Evolutionary conservation across 2,113 vertebrate species (phyloP).

Genomic region (Sterna hirundo): DNA sequence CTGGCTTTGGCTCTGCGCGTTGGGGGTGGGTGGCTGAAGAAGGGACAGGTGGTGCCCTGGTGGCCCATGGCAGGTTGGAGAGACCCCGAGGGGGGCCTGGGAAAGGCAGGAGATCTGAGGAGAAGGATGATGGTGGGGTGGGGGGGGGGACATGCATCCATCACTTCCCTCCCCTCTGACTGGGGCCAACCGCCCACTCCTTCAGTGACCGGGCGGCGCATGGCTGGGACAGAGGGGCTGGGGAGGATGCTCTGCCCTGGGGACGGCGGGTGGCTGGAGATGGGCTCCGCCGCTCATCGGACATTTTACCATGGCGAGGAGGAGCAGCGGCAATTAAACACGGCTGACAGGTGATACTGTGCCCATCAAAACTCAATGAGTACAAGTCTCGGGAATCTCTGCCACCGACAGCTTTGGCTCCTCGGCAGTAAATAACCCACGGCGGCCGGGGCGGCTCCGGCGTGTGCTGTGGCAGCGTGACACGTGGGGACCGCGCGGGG

Average conservation of each 20-base stretch:
- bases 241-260: not conserved
- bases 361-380: not conserved
- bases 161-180: not conserved
- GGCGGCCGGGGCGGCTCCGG: not conserved
- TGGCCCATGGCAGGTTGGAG: not conserved
- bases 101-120: not conserved
- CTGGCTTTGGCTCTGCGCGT: rapidly evolving
- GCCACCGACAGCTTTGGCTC: not conserved
- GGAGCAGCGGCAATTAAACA: not conserved
- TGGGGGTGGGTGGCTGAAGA: not conserved
- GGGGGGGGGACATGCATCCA: not conserved
- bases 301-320: rapidly evolving
- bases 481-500: not conserved
- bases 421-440: not conserved
- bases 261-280: not conserved
- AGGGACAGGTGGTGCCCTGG: not conserved
- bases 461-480: not conserved
- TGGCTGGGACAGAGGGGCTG: not conserved
- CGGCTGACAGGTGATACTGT: not conserved
- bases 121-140: not conserved
- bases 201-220: rapidly evolving
- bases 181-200: not conserved
- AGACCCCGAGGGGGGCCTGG: rapidly evolving
- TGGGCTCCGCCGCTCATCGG: not conserved
- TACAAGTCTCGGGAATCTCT: not conserved